phyloP scores from a whole-genome alignment of 1,140 invertebrate genomes.

The Linepithema humile region DNA sequence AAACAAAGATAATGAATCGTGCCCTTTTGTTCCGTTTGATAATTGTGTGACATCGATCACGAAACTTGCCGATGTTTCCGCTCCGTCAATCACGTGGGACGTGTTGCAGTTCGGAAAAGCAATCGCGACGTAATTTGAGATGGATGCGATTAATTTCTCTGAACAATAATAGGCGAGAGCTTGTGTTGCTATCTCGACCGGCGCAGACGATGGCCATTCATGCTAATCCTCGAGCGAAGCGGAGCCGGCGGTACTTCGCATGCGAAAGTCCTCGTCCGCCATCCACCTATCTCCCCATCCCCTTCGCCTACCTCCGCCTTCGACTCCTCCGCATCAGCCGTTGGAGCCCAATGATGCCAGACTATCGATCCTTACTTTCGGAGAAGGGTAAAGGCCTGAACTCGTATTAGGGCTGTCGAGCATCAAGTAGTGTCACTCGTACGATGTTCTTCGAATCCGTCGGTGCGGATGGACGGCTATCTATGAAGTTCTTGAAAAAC shows the following conservation, averaged over 20 bases:
- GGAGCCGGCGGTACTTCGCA: constrained; percentile 58
- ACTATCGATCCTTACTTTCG: constrained; percentile 79
- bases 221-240: constrained; percentile 76
- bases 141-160: constrained; percentile 80
- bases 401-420: constrained; percentile 72
- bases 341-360: constrained; percentile 78
- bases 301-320: constrained; percentile 59
- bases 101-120: constrained; percentile 66
- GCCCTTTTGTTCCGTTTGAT: not conserved
- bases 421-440: constrained; percentile 77
- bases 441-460: constrained; percentile 65
- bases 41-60: constrained; percentile 30
- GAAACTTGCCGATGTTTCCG: constrained; percentile 15
- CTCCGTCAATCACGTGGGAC: not conserved
- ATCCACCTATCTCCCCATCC: constrained; percentile 51
- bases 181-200: constrained; percentile 75
- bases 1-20: not conserved
- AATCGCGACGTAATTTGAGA: constrained; percentile 76
- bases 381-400: constrained; percentile 76
- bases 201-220: constrained; percentile 78
- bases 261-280: constrained; percentile 69
- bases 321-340: constrained; percentile 71
- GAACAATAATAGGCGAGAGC: constrained; percentile 76
- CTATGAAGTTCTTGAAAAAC: constrained; percentile 55
- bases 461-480: constrained; percentile 41